Conservation (phyloP, 2,797 vertebrate genomes). For the Onychomys leucogaster region DNA sequence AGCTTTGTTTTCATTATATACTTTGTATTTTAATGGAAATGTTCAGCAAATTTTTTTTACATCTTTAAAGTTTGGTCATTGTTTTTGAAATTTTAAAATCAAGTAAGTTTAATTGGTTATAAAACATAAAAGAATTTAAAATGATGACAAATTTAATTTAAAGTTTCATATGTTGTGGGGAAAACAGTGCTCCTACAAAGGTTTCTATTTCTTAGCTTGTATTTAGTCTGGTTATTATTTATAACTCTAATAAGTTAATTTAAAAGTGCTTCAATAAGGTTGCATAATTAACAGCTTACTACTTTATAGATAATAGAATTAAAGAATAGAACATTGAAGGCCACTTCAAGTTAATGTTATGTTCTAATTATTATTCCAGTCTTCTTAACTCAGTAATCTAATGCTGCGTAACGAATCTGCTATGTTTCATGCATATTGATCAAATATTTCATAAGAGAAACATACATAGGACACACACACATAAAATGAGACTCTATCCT, state of each 20-base stretch:
- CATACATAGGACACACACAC: not conserved
- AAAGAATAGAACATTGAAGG: not conserved
- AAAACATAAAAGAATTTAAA: not conserved
- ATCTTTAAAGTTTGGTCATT: not conserved
- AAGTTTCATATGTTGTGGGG: not conserved
- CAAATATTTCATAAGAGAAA: not conserved
- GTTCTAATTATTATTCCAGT: not conserved
- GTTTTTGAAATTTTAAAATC: not conserved
- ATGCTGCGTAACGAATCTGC: not conserved
- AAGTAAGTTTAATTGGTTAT: not conserved
- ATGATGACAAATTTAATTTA: not conserved
- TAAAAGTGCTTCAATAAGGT: not conserved
- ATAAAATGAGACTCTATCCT: fast-evolving
- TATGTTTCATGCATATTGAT: not conserved
- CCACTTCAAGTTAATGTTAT: not conserved
- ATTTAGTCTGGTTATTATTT: not conserved
- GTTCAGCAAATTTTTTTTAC: not conserved
- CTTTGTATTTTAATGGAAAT: not conserved
- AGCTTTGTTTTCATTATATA: not conserved
- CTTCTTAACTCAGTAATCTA: not conserved
- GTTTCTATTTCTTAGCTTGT: not conserved
- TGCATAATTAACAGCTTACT: not conserved
- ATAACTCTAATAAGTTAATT: not conserved
- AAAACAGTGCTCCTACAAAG: not conserved
- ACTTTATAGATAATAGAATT: slow-evolving; percentile 10